Evolutionary conservation across 2,113 vertebrate species (phyloP), one percentile per base, ranked within the genome.

Genomic region (Tichodroma muraria): DNA sequence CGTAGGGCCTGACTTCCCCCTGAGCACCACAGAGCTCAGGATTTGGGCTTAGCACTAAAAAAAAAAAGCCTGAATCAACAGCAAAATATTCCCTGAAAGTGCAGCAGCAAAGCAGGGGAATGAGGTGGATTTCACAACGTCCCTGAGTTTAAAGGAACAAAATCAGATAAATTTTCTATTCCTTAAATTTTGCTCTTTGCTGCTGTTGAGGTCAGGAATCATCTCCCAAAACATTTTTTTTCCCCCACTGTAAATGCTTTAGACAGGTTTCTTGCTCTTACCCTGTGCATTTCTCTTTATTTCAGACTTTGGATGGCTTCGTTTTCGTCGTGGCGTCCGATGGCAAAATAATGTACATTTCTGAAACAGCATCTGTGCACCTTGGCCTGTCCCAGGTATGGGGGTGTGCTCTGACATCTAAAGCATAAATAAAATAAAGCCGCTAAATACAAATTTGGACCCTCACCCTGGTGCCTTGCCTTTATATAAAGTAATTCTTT

Each of bases 261-360:
- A 12, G 76, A 27, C 11, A 30, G 60, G 35, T 35, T 47, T 9
- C 28, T 66, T 7, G 31, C 11, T 30, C 53, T 96, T 9, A 95
- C 68, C 50, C 50, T 15, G 44, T 10, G 6, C 57, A 30, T 93
- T 91, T 94, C 15, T 96, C 49, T 88, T 86, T 3, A 1, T 96
- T 96, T 15, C 98, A 99, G 99, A 99, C 99, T 71, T 97, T 99
- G 94, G 99, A 99, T 85, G 99, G 99, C 60, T 99, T 99, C 89
- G 98, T 99, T 81, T 99, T 99, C 14, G 99, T 99, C 44, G 98
- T 99, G 15, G 99, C 99, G 3, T 98, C 99, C 24, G 99, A 99
- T 40, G 99, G 99, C 28, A 99, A 99, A 97, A 99, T 99, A 94
- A 99, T 99, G 99, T 99, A 99, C 96, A 99, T 99, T 80, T 99